Evolutionary conservation across 2,797 vertebrate genomes (phyloP), one percentile per base, ranked within the genome.

Genomic region (Mus spretus): DNA sequence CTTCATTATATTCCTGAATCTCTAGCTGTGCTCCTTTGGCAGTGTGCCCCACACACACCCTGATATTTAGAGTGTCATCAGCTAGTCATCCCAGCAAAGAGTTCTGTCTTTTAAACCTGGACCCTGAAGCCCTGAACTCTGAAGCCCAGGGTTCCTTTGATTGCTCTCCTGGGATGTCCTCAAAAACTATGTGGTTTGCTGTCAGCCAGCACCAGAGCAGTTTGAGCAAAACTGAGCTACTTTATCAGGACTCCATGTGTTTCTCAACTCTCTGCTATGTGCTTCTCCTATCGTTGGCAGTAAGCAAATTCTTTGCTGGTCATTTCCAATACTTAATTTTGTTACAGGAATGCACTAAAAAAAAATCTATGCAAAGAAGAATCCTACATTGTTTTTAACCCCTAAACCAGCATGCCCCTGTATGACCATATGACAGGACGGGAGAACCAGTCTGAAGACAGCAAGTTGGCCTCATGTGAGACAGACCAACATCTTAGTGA

Each of bases 1-100:
- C 97, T 97, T 98, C 95, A 94, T 98, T 98, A 98, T 75, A 95
- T 96, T 90, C 75, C 37, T 75, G 96, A 94, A 94, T 92, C 63
- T 74, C 80, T 75, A 63, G 94, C 74, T 79, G 50, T 15, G 5
- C 82, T 93, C 40, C 78, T 67, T 4, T 59, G 80, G 50, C 83
- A 85, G 3, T 8, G 78, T 59, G 28, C 37, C 24, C 67, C 4
- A 0, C n/a, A 28, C 2, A 40, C 3, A 37, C 57, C 78, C 72
- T 53, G 44, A 1, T n/a, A 57, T 82, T 82, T 67, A 70, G 22
- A 5, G n/a, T 50, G 4, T 55, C 92, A 63, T 88, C 81, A 50
- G 17, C 44, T 75, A 80, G 79, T 79, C 34, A 75, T 55, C 78
- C 14, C 70, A 55, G 24, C 34, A 20, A 59, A 10, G 81, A 28